Evolutionary conservation across 2,888 invertebrate genomes (phyloP).

Genomic region (Metellina segmentata): DNA sequence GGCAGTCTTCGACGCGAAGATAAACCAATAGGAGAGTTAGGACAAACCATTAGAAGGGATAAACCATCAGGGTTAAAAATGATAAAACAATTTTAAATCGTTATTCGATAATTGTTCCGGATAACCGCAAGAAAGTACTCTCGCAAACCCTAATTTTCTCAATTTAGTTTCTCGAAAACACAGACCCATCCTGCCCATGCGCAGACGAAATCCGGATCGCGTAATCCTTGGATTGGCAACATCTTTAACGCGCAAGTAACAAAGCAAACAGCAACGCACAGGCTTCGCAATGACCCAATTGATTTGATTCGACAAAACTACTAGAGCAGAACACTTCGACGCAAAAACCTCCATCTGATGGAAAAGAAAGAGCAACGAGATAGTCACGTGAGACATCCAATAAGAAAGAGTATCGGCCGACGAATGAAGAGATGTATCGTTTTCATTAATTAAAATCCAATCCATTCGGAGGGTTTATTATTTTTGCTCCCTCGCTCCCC

Average conservation of each 20-base stretch:
- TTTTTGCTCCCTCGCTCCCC: conserved; percentile 1
- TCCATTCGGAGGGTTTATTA: conserved; percentile 28
- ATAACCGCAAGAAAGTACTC: too few relatives aligned
- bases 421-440: conserved; percentile 11
- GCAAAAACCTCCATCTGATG: background rate
- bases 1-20: too few relatives aligned
- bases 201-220: too few relatives aligned
- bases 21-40: too few relatives aligned
- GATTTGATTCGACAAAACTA: background rate
- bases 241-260: background rate
- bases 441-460: conserved; percentile 60
- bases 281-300: background rate
- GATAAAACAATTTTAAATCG: too few relatives aligned
- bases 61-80: too few relatives aligned
- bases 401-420: background rate
- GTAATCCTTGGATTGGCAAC: too few relatives aligned
- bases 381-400: background rate
- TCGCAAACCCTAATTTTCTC: too few relatives aligned
- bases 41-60: too few relatives aligned
- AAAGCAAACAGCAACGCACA: background rate
- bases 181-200: too few relatives aligned
- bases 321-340: background rate
- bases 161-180: too few relatives aligned
- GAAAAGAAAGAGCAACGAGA: background rate
- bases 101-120: too few relatives aligned